Conservation (phyloP, 30 jellyfish, hydroid and myxozoan species). For the Cassiopea xamachana region DNA sequence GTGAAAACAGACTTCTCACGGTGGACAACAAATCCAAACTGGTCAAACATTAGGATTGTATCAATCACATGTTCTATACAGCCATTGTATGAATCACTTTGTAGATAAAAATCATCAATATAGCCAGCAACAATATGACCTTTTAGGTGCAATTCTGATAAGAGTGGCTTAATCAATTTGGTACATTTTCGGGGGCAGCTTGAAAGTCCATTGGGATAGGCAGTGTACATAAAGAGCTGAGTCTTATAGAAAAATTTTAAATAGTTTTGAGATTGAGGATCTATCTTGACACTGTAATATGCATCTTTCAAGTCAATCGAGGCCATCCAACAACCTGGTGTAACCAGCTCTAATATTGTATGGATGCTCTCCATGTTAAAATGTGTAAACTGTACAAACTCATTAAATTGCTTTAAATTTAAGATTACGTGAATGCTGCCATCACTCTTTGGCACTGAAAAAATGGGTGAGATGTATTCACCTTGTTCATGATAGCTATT, state of each 20-base stretch:
- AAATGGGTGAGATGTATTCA: conserved; percentile 25
- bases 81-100: conserved; percentile 21
- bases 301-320: conserved; percentile 55
- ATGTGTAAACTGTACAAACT: neutral
- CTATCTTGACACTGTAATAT: conserved; percentile 30
- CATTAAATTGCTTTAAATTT: conserved; percentile 38
- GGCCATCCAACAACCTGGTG: conserved; percentile 41
- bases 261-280: conserved; percentile 16
- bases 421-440: conserved; percentile 32
- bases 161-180: conserved; percentile 33
- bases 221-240: neutral
- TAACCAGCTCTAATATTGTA: neutral
- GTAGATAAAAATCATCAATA: conserved; percentile 36
- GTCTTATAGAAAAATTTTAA: neutral
- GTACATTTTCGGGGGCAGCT: conserved; percentile 44
- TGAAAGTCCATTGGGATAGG: conserved; percentile 26
- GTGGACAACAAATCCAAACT: conserved; percentile 49
- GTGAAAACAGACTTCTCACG: conserved; percentile 51
- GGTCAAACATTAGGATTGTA: conserved; percentile 28
- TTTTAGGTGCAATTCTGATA: neutral
- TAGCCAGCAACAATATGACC: conserved; percentile 26
- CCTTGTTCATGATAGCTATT: conserved; percentile 22
- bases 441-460: conserved; percentile 60
- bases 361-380: conserved; percentile 57
- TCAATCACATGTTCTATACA: conserved; percentile 16